Evolutionary conservation across 1,140 invertebrate genomes (phyloP), one percentile per base, ranked within the genome.

Genomic region (Formica exsecta): DNA sequence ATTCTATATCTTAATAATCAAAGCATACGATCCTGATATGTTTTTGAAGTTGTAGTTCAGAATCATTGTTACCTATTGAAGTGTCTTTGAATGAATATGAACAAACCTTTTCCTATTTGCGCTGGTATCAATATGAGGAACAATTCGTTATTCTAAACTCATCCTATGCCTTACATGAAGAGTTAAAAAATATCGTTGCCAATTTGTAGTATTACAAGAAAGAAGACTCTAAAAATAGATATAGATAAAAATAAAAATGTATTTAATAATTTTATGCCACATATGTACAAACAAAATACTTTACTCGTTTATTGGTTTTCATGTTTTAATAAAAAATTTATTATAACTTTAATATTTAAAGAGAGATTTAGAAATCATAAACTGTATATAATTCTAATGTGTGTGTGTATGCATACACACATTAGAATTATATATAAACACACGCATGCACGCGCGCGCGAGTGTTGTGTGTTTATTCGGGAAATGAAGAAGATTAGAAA

Each of bases 91-190:
- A 75, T 38, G 87, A 93, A 79, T 93, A 92, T 38, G 92, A 94
- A 70, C 88, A 92, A 88, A 92, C 87, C 7, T 93, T 93, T 79
- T 90, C 91, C 2, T 93, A 92, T n/a, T 86, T 93, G 29, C 90
- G 92, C 51, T 93, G 92, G 92, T 91, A 92, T 83, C 86, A 87
- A 59, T 89, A 87, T 32, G 86, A 91, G 66, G 88, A 92, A 89
- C 88, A 85, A 64, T 74, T 89, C 25, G 7, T 81, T 90, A 25
- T 79, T 32, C 19, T 86, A 6, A 86, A 84, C 81, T 80, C 86
- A 8, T 88, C 83, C 6, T 74, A 86, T 22, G 36, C 16, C 1
- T 77, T 91, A 41, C 19, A 68, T 16, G 59, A 84, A n/a, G 80
- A 91, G 77, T 74, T 91, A n/a, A 38, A 86, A 85, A 29, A 74